Evolutionary conservation across 2,113 vertebrate species (phyloP).

Genomic region (Aptenodytes forsteri): DNA sequence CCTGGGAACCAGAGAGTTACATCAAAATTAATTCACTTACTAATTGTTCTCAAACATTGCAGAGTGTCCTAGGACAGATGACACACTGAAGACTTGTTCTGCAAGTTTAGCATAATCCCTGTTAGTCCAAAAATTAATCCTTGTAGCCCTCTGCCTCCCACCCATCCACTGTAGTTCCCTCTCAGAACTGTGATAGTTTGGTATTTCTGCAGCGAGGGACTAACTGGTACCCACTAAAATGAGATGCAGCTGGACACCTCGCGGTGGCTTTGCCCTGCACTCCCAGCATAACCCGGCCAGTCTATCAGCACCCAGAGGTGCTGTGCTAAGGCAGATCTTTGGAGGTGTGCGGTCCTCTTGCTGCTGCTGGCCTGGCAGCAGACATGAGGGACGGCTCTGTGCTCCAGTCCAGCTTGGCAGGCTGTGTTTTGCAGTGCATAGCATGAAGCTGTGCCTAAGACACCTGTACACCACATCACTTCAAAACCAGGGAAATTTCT

Average conservation of each 20-base stretch:
- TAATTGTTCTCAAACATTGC: neutral
- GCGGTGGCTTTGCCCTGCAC: neutral
- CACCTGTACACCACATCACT: neutral
- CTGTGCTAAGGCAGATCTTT: neutral
- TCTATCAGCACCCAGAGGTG: neutral
- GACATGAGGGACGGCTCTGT: accelerated
- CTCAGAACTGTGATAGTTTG: neutral
- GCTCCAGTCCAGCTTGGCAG: neutral
- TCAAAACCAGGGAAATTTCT: neutral
- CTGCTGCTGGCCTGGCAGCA: neutral
- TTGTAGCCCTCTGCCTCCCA: neutral
- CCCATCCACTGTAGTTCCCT: neutral
- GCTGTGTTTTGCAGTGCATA: neutral
- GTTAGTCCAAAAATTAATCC: neutral
- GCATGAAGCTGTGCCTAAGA: neutral
- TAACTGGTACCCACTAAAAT: neutral
- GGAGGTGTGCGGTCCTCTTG: neutral
- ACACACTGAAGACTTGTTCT: neutral
- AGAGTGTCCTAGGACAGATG: neutral
- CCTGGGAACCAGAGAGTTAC: neutral
- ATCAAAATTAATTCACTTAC: neutral
- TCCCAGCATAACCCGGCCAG: neutral
- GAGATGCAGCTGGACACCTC: accelerated
- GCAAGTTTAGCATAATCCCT: neutral
- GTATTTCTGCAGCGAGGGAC: neutral